A percentile compares a stretch with the other conserved stretches of the same genome.
Conservation (phyloP, 2,113 vertebrate genomes). For the Tamias sibiricus region DNA sequence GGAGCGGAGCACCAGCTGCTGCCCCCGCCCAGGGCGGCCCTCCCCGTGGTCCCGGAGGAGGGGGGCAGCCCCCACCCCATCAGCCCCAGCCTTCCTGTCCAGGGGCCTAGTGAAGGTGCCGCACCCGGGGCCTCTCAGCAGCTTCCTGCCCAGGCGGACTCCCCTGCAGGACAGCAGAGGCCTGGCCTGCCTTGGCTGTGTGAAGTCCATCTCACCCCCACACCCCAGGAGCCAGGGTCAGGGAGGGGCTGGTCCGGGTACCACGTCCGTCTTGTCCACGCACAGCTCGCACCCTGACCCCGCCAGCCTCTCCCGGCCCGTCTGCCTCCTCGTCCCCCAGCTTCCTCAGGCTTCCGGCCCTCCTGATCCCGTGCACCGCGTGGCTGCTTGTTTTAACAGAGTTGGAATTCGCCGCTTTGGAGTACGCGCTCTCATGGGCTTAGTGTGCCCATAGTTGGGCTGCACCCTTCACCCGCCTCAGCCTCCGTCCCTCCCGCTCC, state of each 20-base stretch:
- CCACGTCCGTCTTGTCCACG: too few species aligned
- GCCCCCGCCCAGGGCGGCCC: constrained; percentile 53
- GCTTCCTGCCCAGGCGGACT: neutral
- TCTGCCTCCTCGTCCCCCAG: neutral
- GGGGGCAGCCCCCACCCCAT: constrained; percentile 55
- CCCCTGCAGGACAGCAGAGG: too few species aligned
- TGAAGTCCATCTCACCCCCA: too few species aligned
- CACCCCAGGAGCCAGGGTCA: neutral
- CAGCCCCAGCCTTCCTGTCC: constrained; percentile 46
- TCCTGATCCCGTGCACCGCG: neutral
- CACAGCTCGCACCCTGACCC: too few species aligned
- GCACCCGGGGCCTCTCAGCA: neutral
- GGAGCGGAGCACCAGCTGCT: constrained; percentile 75
- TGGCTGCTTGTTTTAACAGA: neutral
- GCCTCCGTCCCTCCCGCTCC: neutral
- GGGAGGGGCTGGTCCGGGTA: neutral
- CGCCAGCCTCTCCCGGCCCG: too few species aligned
- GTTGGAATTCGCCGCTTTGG: neutral
- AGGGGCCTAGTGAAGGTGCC: neutral
- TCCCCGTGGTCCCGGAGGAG: constrained; percentile 70
- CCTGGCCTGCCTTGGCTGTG: too few species aligned
- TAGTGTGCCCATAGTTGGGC: neutral
- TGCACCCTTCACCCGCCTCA: neutral
- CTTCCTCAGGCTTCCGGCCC: neutral
- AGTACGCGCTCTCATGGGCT: neutral